phyloP scores from a whole-genome alignment of 2,888 invertebrate genomes.

The Drosophila quinaria region DNA sequence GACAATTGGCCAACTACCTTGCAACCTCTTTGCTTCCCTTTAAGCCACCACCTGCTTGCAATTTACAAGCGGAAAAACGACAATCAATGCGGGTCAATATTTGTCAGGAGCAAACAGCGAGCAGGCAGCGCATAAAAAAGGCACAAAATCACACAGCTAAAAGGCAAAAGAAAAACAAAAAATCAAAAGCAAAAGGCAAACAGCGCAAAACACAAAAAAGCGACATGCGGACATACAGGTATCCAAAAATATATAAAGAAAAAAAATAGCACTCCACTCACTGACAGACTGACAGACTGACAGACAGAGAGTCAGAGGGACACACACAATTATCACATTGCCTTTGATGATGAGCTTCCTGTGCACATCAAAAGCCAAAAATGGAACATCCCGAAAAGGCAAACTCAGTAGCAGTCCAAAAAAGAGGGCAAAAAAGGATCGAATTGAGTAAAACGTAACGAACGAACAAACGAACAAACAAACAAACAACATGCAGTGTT shows the following conservation, averaged over 20 bases:
- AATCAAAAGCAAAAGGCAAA: constrained; percentile 47
- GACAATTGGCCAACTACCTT: neutral
- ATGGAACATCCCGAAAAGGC: constrained; percentile 64
- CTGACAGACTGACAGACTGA: constrained; percentile 22
- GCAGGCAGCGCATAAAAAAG: constrained; percentile 55
- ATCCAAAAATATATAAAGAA: constrained; percentile 19
- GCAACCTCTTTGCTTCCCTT: neutral
- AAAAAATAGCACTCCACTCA: constrained; percentile 8
- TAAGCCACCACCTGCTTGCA: constrained; percentile 32
- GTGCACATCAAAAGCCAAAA: constrained; percentile 80
- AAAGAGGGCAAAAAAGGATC: constrained; percentile 60
- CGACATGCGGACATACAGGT: constrained; percentile 48
- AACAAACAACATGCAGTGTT: constrained; percentile 71
- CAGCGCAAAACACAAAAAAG: constrained; percentile 37
- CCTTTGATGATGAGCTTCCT: constrained; percentile 81
- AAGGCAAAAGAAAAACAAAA: constrained; percentile 59
- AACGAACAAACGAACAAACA: constrained; percentile 81
- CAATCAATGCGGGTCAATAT: constrained; percentile 85
- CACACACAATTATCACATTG: constrained; percentile 75
- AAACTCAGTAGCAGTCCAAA: constrained; percentile 45
- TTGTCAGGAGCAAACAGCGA: constrained; percentile 76
- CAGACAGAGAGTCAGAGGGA: constrained; percentile 34
- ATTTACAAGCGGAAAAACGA: constrained; percentile 84
- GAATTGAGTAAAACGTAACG: constrained; percentile 78
- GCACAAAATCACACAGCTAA: constrained; percentile 68